Percentiles rank a stretch among this genome's conserved stretches.
phyloP scores from a whole-genome alignment of 2,797 vertebrate species.

The Rhynchotus rufescens region DNA sequence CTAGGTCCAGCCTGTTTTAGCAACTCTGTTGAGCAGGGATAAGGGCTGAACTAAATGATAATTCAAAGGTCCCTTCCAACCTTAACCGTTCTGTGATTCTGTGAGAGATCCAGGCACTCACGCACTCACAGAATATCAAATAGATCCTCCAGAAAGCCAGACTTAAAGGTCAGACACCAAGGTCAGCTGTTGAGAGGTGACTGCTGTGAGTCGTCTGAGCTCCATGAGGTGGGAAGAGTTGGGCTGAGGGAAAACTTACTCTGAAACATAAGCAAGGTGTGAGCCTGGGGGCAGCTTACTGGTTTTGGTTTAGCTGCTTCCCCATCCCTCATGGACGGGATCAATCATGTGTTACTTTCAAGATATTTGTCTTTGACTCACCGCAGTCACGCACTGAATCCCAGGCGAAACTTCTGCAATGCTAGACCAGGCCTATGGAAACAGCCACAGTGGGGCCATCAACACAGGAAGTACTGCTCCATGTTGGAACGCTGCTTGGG shows the following conservation, averaged over 20 bases:
- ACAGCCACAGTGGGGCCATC: not conserved
- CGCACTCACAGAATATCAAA: accelerated
- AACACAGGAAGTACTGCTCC: not conserved
- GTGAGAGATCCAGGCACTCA: not conserved
- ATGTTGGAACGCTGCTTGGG: not conserved
- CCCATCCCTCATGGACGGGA: not conserved
- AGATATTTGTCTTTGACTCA: not conserved
- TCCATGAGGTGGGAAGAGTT: not conserved
- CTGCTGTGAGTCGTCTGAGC: not conserved
- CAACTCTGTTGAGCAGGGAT: not conserved
- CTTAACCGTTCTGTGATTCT: too few relatives aligned
- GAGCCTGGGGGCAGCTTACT: accelerated
- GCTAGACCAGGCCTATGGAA: not conserved
- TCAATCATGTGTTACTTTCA: not conserved
- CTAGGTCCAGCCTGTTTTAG: not conserved
- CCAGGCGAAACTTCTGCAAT: not conserved
- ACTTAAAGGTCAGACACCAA: not conserved
- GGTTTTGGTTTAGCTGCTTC: not conserved
- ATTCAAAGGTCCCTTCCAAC: not conserved
- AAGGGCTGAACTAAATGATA: not conserved
- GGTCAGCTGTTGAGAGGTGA: accelerated
- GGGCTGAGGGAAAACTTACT: not conserved
- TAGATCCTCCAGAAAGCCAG: not conserved
- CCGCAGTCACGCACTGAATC: not conserved
- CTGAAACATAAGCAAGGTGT: not conserved